Base-by-base conservation (phyloP, 2,113 vertebrate genomes). In the Lamprotornis superbus region DNA sequence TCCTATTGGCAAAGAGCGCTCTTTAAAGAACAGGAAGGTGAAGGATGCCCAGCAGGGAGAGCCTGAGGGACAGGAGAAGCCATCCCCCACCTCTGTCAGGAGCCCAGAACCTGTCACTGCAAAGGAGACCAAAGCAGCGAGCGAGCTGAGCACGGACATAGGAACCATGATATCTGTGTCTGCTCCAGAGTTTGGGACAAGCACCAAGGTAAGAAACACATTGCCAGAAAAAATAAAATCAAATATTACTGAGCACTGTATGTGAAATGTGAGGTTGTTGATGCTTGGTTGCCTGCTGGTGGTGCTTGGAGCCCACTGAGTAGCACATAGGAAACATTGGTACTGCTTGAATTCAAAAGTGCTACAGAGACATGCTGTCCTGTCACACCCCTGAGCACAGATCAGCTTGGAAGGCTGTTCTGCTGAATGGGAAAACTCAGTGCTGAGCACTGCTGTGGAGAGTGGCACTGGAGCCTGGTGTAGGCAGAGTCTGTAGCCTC, bases 1-100 rank as follows among this genome's bases (percentile, higher is more conserved):
- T 93, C 99, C 99, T 67, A 99, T 99, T 82, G 99, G 99, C 82
- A 99, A 99, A 90, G 99, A 99, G 33, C 99, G 99, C 83, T 99
- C 99, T 22, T 95, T 99, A 75, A 99, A 99, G 98, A 99, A 99
- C 97, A 98, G 99, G 73, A 99, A 99, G 97, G 99, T 98, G 91
- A 99, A 99, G 98, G 99, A 99, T 47, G 97, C 98, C 57, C 98
- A 99, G 27, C 99, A 98, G 90, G 98, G 98, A 37, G 99, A 99
- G 67, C 98, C 97, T 15, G 99, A 99, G 92, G 98, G 97, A 47
- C 98, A 98, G 95, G 99, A 99, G 82, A 99, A 98, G 76, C 96
- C 98, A 23, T 98, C 97, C 87, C 84, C 98, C 60, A 63, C 96
- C 68, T 59, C 96, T 33, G 98, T 97, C 83, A 97, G 98, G 95